These are phyloP conservation scores for Ambastaia sidthimunki DNA, from an alignment of 2,797 vertebrate species.

Conservation along the genomic window DNA sequence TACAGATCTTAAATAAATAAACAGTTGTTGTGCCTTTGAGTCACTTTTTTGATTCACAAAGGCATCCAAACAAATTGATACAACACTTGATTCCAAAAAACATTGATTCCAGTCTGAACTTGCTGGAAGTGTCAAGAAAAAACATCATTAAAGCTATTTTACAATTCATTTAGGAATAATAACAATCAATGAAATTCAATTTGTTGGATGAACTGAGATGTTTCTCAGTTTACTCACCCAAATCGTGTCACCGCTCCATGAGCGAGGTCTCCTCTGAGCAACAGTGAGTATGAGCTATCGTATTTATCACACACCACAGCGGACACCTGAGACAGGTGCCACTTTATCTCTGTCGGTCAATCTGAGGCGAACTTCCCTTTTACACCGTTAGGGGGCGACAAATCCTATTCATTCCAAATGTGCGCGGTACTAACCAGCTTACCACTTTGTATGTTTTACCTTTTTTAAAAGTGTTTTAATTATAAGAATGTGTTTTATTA, in stretches of 20 bases:
- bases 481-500: too few species aligned
- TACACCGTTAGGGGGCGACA: constrained; percentile 17
- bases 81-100: too few species aligned
- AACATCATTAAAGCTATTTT: neutral
- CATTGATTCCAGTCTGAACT: too few species aligned
- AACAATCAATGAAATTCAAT: neutral
- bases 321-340: constrained; percentile 42
- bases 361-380: constrained; percentile 17
- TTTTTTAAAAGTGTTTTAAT: too few species aligned
- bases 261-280: constrained; percentile 46
- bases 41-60: neutral
- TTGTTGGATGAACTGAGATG: neutral
- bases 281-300: constrained; percentile 37
- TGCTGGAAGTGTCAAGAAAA: neutral
- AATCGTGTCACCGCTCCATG: constrained; percentile 56
- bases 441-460: too few species aligned
- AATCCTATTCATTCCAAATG: too few species aligned
- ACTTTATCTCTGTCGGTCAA: neutral
- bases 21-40: neutral
- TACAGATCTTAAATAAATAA: too few species aligned
- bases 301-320: constrained; percentile 26
- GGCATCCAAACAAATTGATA: neutral
- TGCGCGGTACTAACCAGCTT: too few species aligned
- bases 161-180: too few species aligned
- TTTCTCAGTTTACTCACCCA: constrained; percentile 45